Percentiles rank a stretch among this genome's conserved stretches.
Conservation (phyloP, 35 echinoderm and acorn worm species). For the Eucidaris tribuloides region DNA sequence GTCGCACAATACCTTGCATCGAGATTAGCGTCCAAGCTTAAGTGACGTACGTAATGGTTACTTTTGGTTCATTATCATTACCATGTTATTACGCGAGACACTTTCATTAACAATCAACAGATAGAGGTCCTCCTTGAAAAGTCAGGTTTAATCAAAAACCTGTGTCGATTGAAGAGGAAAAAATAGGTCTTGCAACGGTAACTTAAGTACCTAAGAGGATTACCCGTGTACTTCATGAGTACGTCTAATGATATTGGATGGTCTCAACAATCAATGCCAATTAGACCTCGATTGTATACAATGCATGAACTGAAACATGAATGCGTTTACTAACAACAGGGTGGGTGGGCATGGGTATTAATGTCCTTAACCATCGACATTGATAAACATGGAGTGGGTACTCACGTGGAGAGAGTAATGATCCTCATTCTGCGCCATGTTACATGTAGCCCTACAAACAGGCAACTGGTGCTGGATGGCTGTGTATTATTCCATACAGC, state of each 20-base stretch:
- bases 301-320: too few species aligned
- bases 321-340: background rate
- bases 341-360: slow-evolving; percentile 13
- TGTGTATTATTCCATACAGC: background rate
- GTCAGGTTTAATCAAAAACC: background rate
- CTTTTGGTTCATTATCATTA: too few species aligned
- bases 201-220: too few species aligned
- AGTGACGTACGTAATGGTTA: too few species aligned
- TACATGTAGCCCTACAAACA: slow-evolving; percentile 10
- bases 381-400: background rate
- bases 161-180: background rate
- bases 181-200: slow-evolving; percentile 3
- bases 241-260: too few species aligned
- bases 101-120: background rate
- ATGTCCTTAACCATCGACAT: slow-evolving; percentile 8
- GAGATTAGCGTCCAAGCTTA: too few species aligned
- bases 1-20: too few species aligned
- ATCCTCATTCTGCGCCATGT: slow-evolving; percentile 34
- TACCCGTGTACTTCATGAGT: too few species aligned
- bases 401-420: slow-evolving; percentile 15
- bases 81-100: too few species aligned
- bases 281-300: too few species aligned
- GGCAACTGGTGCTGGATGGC: background rate
- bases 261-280: too few species aligned
- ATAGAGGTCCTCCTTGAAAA: background rate